phyloP scores from a whole-genome alignment of 2,113 vertebrate species.

The Callospermophilus lateralis region DNA sequence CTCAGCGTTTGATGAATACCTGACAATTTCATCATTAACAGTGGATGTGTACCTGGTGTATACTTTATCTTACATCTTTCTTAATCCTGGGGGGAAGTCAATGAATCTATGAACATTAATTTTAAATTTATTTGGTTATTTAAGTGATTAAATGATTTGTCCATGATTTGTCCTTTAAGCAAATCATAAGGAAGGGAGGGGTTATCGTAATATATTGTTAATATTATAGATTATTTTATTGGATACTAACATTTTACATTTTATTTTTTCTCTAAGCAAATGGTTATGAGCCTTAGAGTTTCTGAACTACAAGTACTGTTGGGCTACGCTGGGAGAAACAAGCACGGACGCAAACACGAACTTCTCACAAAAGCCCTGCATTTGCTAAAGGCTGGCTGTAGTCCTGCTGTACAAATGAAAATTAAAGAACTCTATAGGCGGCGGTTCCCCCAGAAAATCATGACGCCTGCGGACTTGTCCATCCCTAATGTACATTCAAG shows the following conservation, averaged over 20 bases:
- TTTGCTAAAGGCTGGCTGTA: conserved; percentile 98
- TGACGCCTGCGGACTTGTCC: conserved; percentile 95
- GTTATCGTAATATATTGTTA: not conserved
- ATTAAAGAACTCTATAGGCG: conserved; percentile 99
- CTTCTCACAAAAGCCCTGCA: conserved; percentile 98
- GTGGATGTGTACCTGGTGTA: not conserved
- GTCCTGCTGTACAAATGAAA: conserved; percentile 99
- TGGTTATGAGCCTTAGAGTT: conserved; percentile 99
- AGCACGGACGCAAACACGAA: conserved; percentile 99
- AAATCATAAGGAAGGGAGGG: not conserved
- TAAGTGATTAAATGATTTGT: conserved; percentile 37
- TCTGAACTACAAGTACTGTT: conserved; percentile 99
- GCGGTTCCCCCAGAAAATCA: conserved; percentile 98
- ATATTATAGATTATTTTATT: conserved; percentile 50
- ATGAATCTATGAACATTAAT: conserved; percentile 51
- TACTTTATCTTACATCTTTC: not conserved
- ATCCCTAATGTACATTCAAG: conserved; percentile 94
- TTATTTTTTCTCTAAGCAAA: conserved; percentile 93
- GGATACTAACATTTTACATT: conserved; percentile 73
- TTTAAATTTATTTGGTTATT: conserved; percentile 57
- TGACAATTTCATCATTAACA: not conserved
- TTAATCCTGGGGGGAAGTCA: conserved; percentile 6
- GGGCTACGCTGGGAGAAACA: conserved; percentile 99
- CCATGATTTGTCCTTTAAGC: conserved; percentile 16
- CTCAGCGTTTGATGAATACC: conserved; percentile 53